phyloP scores from a whole-genome alignment of 2,797 vertebrate genomes.

The Lindbergichthys nudifrons region DNA sequence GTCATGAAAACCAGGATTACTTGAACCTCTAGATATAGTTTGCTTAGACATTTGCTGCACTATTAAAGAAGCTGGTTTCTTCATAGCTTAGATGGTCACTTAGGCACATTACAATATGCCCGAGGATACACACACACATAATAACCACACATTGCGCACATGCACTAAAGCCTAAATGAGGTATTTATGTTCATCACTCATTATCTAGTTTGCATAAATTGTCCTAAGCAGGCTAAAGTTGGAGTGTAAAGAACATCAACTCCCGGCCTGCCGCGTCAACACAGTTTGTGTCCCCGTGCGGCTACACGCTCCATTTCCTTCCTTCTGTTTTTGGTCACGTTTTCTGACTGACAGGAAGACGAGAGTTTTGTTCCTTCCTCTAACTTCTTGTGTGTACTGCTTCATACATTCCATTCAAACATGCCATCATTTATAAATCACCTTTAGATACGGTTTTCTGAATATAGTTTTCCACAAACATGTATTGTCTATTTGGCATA shows the following conservation, averaged over 20 bases:
- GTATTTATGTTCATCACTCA: constrained; percentile 57
- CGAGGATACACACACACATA: constrained; percentile 40
- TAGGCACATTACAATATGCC: constrained; percentile 49
- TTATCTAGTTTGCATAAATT: constrained; percentile 45
- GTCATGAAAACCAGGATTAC: constrained; percentile 62
- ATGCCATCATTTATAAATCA: constrained; percentile 61
- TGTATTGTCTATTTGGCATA: constrained; percentile 75
- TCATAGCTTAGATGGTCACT: constrained; percentile 39
- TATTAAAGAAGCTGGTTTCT: constrained; percentile 56
- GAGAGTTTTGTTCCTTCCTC: constrained; percentile 42
- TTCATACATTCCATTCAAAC: constrained; percentile 85
- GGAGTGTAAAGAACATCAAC: constrained; percentile 39
- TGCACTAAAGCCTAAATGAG: constrained; percentile 71
- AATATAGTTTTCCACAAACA: constrained; percentile 36
- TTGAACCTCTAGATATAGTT: constrained; percentile 63
- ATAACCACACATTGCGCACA: constrained; percentile 48
- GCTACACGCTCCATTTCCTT: constrained; percentile 18
- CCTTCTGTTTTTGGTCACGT: constrained; percentile 8
- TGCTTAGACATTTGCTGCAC: constrained; percentile 64
- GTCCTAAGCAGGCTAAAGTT: constrained; percentile 36
- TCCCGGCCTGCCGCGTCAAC: constrained; percentile 37
- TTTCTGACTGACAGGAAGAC: constrained; percentile 7
- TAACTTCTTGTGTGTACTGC: constrained; percentile 32
- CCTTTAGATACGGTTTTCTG: constrained; percentile 55
- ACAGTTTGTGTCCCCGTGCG: constrained; percentile 62